Conservation (phyloP, 2,113 vertebrate species). For the Vimba vimba region DNA sequence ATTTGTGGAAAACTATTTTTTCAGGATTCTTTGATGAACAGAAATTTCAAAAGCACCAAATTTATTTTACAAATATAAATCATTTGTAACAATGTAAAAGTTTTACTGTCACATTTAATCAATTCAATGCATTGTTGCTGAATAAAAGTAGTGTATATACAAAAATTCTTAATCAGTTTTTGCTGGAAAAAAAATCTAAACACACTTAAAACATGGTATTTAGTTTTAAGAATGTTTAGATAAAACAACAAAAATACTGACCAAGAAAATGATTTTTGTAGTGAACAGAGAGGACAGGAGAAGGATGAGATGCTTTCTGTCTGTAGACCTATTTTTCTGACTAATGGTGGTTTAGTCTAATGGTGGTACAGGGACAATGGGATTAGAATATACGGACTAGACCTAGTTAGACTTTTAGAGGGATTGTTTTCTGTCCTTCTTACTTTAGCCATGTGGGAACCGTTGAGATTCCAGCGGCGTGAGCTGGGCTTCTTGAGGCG, state of each 20-base stretch:
- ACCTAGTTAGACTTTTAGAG: constrained; percentile 35
- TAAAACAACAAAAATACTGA: background rate
- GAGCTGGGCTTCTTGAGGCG: constrained; percentile 74
- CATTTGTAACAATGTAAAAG: background rate
- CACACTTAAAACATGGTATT: background rate
- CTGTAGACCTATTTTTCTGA: constrained; percentile 1
- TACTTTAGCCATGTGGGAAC: constrained; percentile 77
- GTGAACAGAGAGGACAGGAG: background rate
- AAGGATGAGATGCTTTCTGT: background rate
- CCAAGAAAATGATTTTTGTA: background rate
- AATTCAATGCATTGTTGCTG: background rate
- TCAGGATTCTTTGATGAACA: background rate
- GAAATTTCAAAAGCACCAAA: background rate
- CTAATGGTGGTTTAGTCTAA: constrained; percentile 35
- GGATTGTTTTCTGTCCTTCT: constrained; percentile 58
- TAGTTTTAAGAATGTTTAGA: background rate
- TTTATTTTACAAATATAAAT: background rate
- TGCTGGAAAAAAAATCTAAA: background rate
- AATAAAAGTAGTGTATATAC: background rate
- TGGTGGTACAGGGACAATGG: background rate
- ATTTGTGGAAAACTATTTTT: background rate
- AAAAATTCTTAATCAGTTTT: background rate
- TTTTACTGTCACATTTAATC: constrained; percentile 8
- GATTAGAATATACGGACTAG: constrained; percentile 39
- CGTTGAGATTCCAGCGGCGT: constrained; percentile 71